These are phyloP conservation scores for Magallana angulata DNA, from an alignment of 1,140 invertebrate species.

Conservation along the genomic window DNA sequence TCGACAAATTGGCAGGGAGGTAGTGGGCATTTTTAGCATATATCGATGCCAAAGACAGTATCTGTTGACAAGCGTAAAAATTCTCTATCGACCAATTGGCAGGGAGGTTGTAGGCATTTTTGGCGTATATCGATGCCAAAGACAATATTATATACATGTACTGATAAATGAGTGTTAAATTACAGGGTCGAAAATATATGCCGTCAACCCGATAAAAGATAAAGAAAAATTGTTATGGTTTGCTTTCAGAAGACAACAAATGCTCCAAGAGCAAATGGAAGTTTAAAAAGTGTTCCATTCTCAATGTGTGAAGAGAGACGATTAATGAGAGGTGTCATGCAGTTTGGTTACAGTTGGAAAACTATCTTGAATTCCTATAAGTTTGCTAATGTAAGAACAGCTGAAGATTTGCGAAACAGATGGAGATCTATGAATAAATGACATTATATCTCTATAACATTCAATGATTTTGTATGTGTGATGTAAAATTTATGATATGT, in stretches of 20 bases:
- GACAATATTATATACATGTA: too few species aligned
- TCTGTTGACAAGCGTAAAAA: too few species aligned
- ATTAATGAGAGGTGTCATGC: constrained; percentile 66
- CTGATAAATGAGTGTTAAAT: background rate
- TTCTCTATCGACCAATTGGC: background rate
- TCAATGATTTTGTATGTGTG: too few species aligned
- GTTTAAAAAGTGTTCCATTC: constrained; percentile 57
- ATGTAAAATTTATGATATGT: too few species aligned
- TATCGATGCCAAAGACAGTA: background rate
- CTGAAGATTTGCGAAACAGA: constrained; percentile 68
- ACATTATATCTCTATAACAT: background rate
- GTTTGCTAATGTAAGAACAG: constrained; percentile 66
- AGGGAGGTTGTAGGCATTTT: background rate
- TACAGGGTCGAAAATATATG: background rate
- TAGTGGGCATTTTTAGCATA: background rate
- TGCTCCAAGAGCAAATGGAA: background rate
- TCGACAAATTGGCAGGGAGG: background rate
- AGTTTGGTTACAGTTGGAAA: constrained; percentile 73
- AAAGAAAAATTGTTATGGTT: background rate
- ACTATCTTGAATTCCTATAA: constrained; percentile 63
- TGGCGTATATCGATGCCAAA: background rate
- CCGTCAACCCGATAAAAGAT: background rate
- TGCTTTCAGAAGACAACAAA: background rate
- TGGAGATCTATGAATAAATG: constrained; percentile 69
- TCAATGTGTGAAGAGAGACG: constrained; percentile 74